A percentile compares a stretch with the other conserved stretches of the same genome.
These are phyloP conservation scores for Calliopsis andreniformis DNA, from an alignment of 1,140 invertebrate genomes.

Conservation along the genomic window DNA sequence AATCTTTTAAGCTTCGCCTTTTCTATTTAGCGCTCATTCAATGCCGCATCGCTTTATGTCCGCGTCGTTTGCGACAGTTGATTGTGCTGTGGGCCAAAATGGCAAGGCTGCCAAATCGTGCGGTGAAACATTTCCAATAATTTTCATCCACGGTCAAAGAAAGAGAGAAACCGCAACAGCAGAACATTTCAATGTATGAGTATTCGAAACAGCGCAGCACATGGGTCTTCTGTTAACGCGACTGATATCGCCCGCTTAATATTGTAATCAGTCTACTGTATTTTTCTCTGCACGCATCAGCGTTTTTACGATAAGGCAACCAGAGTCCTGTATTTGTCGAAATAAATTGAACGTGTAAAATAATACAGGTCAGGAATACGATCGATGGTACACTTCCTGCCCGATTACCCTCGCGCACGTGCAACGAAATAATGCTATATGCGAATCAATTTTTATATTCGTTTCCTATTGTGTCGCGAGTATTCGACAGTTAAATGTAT, in stretches of 20 bases:
- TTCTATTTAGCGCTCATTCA: slow-evolving; percentile 26
- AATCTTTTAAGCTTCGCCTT: slow-evolving; percentile 17
- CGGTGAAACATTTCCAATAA: neutral
- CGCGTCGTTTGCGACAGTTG: neutral
- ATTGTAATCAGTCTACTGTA: neutral
- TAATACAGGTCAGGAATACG: slow-evolving; percentile 43
- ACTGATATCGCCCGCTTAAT: neutral
- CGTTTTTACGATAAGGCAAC: neutral
- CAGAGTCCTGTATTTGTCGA: neutral
- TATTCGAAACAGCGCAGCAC: no score
- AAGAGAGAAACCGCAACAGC: no score
- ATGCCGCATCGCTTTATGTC: neutral
- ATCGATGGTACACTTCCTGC: slow-evolving; percentile 41
- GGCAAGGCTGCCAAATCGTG: neutral
- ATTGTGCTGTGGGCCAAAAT: neutral
- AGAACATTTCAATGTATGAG: no score
- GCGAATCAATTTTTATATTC: slow-evolving; percentile 26
- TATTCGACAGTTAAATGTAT: neutral
- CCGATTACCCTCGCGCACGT: slow-evolving; percentile 32
- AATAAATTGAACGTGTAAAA: slow-evolving; percentile 21
- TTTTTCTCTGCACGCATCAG: no score
- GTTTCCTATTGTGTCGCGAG: neutral
- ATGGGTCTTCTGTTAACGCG: neutral
- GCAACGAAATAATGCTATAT: slow-evolving; percentile 27
- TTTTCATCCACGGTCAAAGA: neutral